Base-by-base conservation (phyloP, 2,797 vertebrate genomes). In the Jordanella pulchra region DNA sequence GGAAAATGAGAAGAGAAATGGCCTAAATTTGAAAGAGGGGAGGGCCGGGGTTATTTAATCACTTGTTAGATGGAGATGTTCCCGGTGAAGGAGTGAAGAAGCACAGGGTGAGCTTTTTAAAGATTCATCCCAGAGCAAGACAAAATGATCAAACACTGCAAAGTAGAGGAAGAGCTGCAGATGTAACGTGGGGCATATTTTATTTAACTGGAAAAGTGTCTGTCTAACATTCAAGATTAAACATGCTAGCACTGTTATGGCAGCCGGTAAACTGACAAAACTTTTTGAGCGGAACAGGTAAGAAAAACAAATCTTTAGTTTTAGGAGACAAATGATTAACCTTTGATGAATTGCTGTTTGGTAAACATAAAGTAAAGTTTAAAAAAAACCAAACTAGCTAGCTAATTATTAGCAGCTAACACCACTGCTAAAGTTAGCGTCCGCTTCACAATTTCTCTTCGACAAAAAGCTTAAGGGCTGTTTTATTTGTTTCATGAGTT, bases 1-100 rank as follows among this genome's bases (percentile, higher is more conserved):
- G 76, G 53, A 84, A 89, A 82, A 85, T 27, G 42, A 78, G 65
- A 45, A 69, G 53, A 54, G 77, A 73, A 76, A 76, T 63, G 67
- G 66, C 86, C 50, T 32, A 60, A 69, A 70, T 80, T 77, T 78
- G 35, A 50, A 78, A 72, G 47, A 15, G 63, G 67, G 12, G 30
- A 67, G 23, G 45, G 61, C 32, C 61, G 25, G 2, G 48, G 54
- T 67, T 71, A 55, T 76, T 71, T 71, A 81, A 77, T 69, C 50
- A 61, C 75, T 70, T 64, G 66, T 48, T 21, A 35, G 66, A 61
- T 42, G 42, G 61, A 73, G 54, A 77, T 63, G 73, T 74, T 67
- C 42, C 11, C 64, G 65, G 51, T 1, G 64, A 77, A 63, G 70
- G 35, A 39, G 69, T 15, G 44, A 60, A 61, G 39, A 45, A 45